Conservation (phyloP, 2,113 vertebrate genomes). For the Pholis gunnellus region DNA sequence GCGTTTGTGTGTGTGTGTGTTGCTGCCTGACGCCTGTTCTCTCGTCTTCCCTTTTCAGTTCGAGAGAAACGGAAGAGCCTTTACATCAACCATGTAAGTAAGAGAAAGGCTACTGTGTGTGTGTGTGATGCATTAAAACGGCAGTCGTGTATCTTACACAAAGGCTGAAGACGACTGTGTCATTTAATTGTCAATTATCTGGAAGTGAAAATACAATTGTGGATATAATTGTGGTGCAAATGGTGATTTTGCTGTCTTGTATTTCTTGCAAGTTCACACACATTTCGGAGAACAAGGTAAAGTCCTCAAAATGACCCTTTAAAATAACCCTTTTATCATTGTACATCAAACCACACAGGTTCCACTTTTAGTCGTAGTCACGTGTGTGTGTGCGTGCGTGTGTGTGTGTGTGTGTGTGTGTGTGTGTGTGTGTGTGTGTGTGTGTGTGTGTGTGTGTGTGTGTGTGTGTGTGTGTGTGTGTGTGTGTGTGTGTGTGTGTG, state of each 20-base stretch:
- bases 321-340: conserved; percentile 10
- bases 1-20: neutral
- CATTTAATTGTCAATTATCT: neutral
- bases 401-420: too few species aligned
- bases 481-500: too few species aligned
- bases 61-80: conserved; percentile 86
- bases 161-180: neutral
- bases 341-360: neutral
- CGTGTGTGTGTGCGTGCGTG: neutral
- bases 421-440: too few species aligned
- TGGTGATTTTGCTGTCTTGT: conserved; percentile 64
- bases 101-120: accelerated
- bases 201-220: neutral
- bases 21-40: neutral
- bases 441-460: too few species aligned
- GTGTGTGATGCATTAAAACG: neutral
- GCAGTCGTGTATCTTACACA: neutral
- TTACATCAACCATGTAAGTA: conserved; percentile 87
- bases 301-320: conserved; percentile 12
- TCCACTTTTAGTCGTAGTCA: neutral
- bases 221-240: neutral
- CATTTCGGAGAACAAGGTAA: conserved; percentile 85
- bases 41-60: conserved; percentile 72
- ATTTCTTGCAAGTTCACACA: conserved; percentile 85
- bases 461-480: too few species aligned